Evolutionary conservation across 2,888 invertebrate species (phyloP).

Genomic region (Pteria penguin): DNA sequence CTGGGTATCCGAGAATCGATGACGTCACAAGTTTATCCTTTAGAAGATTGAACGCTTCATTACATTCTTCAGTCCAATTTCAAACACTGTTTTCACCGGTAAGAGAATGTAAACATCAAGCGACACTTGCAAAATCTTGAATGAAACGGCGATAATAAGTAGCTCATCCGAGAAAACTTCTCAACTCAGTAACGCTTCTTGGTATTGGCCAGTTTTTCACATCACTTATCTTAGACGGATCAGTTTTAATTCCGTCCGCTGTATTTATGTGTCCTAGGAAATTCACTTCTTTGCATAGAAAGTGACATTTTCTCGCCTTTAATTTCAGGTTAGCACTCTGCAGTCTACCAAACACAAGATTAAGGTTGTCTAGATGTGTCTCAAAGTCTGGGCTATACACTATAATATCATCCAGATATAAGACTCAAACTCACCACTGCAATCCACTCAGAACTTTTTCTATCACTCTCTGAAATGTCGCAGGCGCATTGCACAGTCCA

Average conservation of each 20-base stretch:
- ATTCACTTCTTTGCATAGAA: not conserved
- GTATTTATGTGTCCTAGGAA: not conserved
- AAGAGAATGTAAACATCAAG: not conserved
- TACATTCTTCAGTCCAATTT: not conserved
- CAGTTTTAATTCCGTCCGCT: not conserved
- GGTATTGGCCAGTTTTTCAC: conserved; percentile 2
- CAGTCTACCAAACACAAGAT: too few species aligned
- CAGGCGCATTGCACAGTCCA: too few species aligned
- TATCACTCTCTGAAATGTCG: too few species aligned
- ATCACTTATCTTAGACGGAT: not conserved
- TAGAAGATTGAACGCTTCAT: not conserved
- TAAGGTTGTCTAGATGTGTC: too few species aligned
- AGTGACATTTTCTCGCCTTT: too few species aligned
- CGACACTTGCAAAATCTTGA: not conserved
- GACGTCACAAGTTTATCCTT: not conserved
- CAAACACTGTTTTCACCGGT: not conserved
- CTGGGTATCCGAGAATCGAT: not conserved
- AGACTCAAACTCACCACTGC: too few species aligned
- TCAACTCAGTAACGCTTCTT: not conserved
- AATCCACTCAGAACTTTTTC: too few species aligned
- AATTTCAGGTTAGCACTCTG: too few species aligned
- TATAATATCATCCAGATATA: too few species aligned
- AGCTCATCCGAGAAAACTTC: not conserved
- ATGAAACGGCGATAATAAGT: conserved; percentile 16
- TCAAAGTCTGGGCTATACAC: too few species aligned